phyloP scores from a whole-genome alignment of 2,113 vertebrate genomes.

The Lethenteron camtschaticum region DNA sequence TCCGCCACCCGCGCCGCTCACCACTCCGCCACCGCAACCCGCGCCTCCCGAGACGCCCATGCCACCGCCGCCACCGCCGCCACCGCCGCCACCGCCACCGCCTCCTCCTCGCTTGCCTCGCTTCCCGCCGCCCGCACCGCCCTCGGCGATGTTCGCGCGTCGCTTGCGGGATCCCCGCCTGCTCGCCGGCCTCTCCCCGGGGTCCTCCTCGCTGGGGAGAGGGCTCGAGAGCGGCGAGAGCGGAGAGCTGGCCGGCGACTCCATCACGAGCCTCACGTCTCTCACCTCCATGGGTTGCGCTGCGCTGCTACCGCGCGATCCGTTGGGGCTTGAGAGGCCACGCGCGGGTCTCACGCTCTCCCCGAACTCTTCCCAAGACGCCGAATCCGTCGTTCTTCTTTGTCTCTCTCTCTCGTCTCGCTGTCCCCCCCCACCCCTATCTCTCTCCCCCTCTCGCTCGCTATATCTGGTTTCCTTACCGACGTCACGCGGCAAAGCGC shows the following conservation, averaged over 20 bases:
- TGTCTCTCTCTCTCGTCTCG: too few species aligned
- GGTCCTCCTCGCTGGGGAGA: not conserved
- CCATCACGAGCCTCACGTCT: not conserved
- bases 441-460: too few species aligned
- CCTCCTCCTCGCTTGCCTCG: not conserved
- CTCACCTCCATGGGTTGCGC: too few species aligned
- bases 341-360: too few species aligned
- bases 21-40: not conserved
- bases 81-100: not conserved
- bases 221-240: conserved; percentile 2
- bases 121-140: not conserved
- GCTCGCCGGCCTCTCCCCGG: not conserved
- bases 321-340: too few species aligned
- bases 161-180: conserved; percentile 3
- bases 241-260: conserved; percentile 2
- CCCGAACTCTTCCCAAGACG: too few species aligned
- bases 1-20: not conserved
- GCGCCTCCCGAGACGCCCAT: not conserved
- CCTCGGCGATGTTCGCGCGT: not conserved
- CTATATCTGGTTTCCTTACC: too few species aligned
- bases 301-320: too few species aligned
- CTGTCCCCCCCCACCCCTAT: too few species aligned
- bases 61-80: not conserved
- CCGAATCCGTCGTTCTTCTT: too few species aligned
- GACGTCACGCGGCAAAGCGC: too few species aligned